Evolutionary conservation across 2,888 invertebrate species (phyloP).

Genomic region (Lordiphosa fenestrarum): DNA sequence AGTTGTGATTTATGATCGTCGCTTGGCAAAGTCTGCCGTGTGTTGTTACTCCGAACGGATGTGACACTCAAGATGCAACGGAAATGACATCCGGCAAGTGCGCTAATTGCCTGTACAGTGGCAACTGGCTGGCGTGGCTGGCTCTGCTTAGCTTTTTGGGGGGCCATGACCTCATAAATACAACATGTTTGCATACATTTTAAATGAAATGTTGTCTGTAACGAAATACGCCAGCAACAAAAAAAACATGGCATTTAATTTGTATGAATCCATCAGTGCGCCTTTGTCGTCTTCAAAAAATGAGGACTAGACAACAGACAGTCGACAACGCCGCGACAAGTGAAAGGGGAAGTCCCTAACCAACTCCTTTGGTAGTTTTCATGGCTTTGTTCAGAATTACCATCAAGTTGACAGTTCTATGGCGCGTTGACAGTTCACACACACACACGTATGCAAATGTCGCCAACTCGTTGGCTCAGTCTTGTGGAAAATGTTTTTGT

Average conservation of each 20-base stretch:
- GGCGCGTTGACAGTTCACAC: constrained; percentile 76
- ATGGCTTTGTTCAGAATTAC: constrained; percentile 72
- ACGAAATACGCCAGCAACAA: constrained; percentile 27
- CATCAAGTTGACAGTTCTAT: constrained; percentile 78
- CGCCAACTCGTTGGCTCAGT: constrained; percentile 63
- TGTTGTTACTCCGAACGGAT: constrained; percentile 47
- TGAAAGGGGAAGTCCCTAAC: constrained; percentile 29
- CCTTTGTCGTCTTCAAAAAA: constrained; percentile 59
- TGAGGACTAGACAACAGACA: constrained; percentile 6
- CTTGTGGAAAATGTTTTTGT: constrained; percentile 65
- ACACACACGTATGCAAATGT: constrained; percentile 71
- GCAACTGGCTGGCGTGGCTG: neutral
- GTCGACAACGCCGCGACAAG: constrained; percentile 45
- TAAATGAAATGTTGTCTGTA: constrained; percentile 68
- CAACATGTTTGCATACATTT: constrained; percentile 67
- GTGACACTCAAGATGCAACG: constrained; percentile 59
- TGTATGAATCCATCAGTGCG: constrained; percentile 73
- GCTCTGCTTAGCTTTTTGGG: constrained; percentile 9
- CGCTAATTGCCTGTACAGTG: constrained; percentile 54
- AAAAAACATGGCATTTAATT: constrained; percentile 60
- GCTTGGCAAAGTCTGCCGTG: constrained; percentile 21
- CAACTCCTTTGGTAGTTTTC: constrained; percentile 55
- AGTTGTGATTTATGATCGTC: too few relatives aligned
- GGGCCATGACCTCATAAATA: constrained; percentile 57
- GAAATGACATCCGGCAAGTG: constrained; percentile 48